Conservation (phyloP, 2,797 vertebrate genomes). For the Rhadinocentrus ornatus region DNA sequence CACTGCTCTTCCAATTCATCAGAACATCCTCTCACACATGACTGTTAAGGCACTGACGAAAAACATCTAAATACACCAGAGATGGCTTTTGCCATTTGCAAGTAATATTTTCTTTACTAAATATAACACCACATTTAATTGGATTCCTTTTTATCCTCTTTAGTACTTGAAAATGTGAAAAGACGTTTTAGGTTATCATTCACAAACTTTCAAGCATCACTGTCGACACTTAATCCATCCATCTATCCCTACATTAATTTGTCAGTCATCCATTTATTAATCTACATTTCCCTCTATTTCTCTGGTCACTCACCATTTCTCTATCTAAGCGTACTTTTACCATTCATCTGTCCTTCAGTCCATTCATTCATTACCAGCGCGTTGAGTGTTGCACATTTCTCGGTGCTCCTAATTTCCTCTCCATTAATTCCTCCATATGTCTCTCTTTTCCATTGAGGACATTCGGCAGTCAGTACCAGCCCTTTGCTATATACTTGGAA, state of each 20-base stretch:
- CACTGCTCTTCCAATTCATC: not conserved
- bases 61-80: not conserved
- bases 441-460: slow-evolving; percentile 35
- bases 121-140: not conserved
- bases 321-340: too few relatives aligned
- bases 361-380: not conserved
- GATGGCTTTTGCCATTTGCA: not conserved
- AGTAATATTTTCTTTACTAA: not conserved
- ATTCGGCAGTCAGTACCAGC: slow-evolving; percentile 37
- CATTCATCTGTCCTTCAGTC: not conserved
- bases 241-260: not conserved
- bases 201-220: not conserved
- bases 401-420: slow-evolving; percentile 44
- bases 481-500: slow-evolving; percentile 59
- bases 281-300: not conserved
- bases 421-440: slow-evolving; percentile 39
- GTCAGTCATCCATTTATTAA: not conserved
- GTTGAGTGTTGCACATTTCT: slow-evolving; percentile 20
- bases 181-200: not conserved
- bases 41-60: not conserved
- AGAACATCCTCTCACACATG: not conserved
- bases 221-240: not conserved
- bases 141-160: not conserved
- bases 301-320: not conserved
- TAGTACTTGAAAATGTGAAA: not conserved